These are phyloP conservation scores for Pseudoips prasinana DNA, from an alignment of 2,888 invertebrate genomes.

Conservation along the genomic window DNA sequence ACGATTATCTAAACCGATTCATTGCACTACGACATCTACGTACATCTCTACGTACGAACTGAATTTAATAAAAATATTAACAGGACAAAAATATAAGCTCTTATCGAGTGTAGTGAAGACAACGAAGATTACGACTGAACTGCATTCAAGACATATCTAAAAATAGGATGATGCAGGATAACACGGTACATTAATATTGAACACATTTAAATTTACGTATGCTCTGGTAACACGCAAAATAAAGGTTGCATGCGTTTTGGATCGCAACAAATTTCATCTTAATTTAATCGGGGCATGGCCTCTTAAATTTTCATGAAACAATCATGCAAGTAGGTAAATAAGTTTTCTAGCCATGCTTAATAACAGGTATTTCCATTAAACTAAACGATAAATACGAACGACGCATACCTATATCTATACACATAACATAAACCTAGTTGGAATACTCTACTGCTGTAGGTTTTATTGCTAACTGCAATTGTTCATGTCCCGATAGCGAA, in stretches of 20 bases:
- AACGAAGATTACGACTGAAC: constrained; percentile 8
- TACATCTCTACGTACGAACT: no score
- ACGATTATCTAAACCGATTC: no score
- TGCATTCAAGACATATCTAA: constrained; percentile 11
- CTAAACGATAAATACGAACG: background rate
- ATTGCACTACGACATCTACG: no score
- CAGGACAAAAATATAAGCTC: no score
- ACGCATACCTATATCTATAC: background rate
- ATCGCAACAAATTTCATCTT: no score
- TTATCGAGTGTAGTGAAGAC: constrained; percentile 6
- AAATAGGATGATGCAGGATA: constrained; percentile 14
- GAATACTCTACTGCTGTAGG: constrained; percentile 4
- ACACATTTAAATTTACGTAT: constrained; percentile 26
- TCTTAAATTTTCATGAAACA: constrained; percentile 8
- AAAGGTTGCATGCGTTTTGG: constrained; percentile 6
- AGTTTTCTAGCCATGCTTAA: background rate
- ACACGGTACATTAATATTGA: constrained; percentile 16
- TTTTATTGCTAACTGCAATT: constrained; percentile 7
- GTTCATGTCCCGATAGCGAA: constrained; percentile 6
- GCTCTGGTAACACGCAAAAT: constrained; percentile 15
- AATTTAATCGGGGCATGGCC: no score
- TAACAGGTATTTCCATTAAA: background rate
- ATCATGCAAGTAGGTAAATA: constrained; percentile 17
- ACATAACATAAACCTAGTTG: no score
- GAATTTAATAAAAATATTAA: no score